A percentile compares a stretch with the other conserved stretches of the same genome.
phyloP scores from a whole-genome alignment of 2,797 vertebrate genomes.

The Ptychadena robeensis region DNA sequence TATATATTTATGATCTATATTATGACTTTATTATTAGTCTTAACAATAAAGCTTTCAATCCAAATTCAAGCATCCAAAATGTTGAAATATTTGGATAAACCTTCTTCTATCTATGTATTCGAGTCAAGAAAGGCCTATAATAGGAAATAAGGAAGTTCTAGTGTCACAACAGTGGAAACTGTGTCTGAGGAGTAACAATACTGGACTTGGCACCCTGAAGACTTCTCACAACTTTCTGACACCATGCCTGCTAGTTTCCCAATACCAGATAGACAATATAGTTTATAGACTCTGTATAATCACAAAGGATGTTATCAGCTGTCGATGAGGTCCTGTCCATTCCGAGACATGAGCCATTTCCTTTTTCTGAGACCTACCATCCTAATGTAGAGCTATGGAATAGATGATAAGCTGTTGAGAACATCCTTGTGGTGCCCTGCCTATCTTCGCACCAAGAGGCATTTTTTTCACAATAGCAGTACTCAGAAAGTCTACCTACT shows the following conservation, averaged over 20 bases:
- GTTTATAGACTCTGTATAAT: constrained; percentile 71
- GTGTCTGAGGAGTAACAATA: not conserved
- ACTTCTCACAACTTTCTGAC: constrained; percentile 7
- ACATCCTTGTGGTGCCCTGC: constrained; percentile 81
- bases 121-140: no score
- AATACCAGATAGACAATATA: constrained; percentile 72
- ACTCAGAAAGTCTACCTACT: constrained; percentile 76
- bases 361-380: constrained; percentile 70
- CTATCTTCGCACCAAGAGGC: constrained; percentile 84
- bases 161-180: not conserved
- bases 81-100: not conserved
- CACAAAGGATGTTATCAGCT: constrained; percentile 85
- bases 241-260: constrained; percentile 53
- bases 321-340: constrained; percentile 82
- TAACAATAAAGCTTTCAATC: not conserved
- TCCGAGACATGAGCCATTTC: constrained; percentile 82
- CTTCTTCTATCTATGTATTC: not conserved
- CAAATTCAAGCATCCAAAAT: not conserved
- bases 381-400: constrained; percentile 79
- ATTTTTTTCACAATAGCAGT: constrained; percentile 80
- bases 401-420: constrained; percentile 82
- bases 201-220: not conserved
- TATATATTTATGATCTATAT: no score
- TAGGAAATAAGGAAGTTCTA: not conserved
- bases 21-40: no score